Evolutionary conservation across 2,888 invertebrate species (phyloP).

Genomic region (Adelphocoris suturalis): DNA sequence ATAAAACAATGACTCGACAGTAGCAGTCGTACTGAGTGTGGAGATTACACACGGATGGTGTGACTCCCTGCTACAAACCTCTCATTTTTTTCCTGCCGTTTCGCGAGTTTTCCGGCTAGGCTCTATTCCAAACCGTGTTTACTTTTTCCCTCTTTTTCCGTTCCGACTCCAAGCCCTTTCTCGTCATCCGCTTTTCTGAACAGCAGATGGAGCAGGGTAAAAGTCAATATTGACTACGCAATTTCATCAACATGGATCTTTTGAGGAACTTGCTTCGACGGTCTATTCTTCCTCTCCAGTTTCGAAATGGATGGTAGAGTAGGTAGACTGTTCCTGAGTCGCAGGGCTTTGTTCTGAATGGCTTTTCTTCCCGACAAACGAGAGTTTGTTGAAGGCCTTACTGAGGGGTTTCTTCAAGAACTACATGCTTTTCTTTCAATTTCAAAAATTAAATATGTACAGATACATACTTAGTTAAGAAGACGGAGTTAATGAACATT

Average conservation of each 20-base stretch:
- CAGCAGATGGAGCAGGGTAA: neutral
- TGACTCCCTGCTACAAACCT: neutral
- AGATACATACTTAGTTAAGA: too few species aligned
- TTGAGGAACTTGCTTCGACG: neutral
- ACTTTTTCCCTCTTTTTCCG: neutral
- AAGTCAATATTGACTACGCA: constrained; percentile 7
- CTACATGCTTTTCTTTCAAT: too few species aligned
- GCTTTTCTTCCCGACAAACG: neutral
- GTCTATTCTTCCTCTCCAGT: neutral
- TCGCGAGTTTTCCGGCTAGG: neutral
- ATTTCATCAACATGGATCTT: constrained; percentile 22
- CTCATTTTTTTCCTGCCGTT: neutral
- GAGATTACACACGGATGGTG: neutral
- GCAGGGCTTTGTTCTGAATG: neutral
- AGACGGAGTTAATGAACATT: too few species aligned
- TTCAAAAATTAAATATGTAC: too few species aligned
- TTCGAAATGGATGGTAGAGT: neutral
- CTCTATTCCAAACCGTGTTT: constrained; percentile 9
- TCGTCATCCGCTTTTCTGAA: constrained; percentile 7
- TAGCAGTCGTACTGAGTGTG: neutral
- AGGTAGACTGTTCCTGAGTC: neutral
- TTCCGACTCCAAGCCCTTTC: neutral
- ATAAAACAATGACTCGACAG: neutral
- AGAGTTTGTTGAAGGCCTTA: too few species aligned
- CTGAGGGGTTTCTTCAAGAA: too few species aligned